Evolutionary conservation across 1,140 invertebrate genomes (phyloP), one percentile per base, ranked within the genome.

Genomic region (Thaumetopoea pityocampa): DNA sequence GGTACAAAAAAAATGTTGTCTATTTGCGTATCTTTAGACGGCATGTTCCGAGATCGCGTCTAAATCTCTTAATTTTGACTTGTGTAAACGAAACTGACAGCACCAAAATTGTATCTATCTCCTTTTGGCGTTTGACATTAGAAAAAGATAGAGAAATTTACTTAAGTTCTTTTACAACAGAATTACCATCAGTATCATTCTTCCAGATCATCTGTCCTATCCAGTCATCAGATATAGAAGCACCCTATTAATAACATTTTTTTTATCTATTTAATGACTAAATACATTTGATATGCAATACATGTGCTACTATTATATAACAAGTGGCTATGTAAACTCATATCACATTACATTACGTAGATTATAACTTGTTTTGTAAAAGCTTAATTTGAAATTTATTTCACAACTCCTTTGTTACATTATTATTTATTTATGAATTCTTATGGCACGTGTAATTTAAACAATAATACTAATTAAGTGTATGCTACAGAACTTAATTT

Each of bases 321-420:
- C 76, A 74, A 80, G 73, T 82, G 78, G 56, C 57, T 80, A 80
- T 69, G 67, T 35, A 57, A 72, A 70, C 60, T 71, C 67, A 70
- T 82, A 82, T 83, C 79, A 83, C 79, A 83, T 64, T 77, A 79
- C 63, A 64, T 83, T 83, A 82, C 73, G 78, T 83, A 80, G 73
- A 67, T 83, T 60, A 64, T 67, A 67, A 55, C 53, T 68, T 67
- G 41, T 55, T 64, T 62, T 59, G 49, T 68, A 67, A 69, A 71
- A 68, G 70, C 53, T 56, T 70, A 43, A 64, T 78, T 68, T 76
- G 60, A 65, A 66, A 70, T 72, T 60, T 33, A 60, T 59, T 56
- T 83, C 79, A 83, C 79, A 80, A 83, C 74, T 73, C 73, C 51
- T 59, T 67, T 63, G 61, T 77, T 64, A 64, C 58, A 52, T 37